Evolutionary conservation across 35 echinoderm and acorn worm species (phyloP).

Genomic region (Heliocidaris erythrogramma): DNA sequence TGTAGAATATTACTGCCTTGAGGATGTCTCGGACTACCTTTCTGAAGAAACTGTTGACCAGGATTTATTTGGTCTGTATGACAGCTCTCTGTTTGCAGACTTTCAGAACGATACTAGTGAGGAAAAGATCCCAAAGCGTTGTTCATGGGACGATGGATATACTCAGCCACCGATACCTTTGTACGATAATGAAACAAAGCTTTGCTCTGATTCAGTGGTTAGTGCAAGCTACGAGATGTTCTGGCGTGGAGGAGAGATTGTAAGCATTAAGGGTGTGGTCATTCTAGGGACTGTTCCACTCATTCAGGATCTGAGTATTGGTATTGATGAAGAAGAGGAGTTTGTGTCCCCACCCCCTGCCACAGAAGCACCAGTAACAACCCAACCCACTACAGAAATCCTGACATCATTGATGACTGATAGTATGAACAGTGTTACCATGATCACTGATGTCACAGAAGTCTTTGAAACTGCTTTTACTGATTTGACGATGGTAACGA

Average conservation of each 20-base stretch:
- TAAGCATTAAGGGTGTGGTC: slow-evolving; percentile 42
- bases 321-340: slow-evolving; percentile 36
- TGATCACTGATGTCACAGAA: slow-evolving; percentile 55
- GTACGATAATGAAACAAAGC: slow-evolving; percentile 63
- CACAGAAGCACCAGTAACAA: neutral
- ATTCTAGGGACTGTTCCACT: slow-evolving; percentile 68
- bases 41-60: slow-evolving; percentile 32
- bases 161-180: slow-evolving; percentile 66
- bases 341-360: slow-evolving; percentile 48
- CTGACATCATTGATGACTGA: neutral
- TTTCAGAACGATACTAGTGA: neutral
- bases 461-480: slow-evolving; percentile 36
- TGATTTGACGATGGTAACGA: neutral
- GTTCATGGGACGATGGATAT: slow-evolving; percentile 96
- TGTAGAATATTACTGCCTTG: slow-evolving; percentile 75
- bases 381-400: neutral
- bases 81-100: slow-evolving; percentile 66
- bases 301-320: neutral
- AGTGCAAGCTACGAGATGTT: slow-evolving; percentile 80
- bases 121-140: slow-evolving; percentile 36
- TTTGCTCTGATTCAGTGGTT: slow-evolving; percentile 76
- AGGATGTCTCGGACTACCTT: slow-evolving; percentile 59
- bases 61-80: slow-evolving; percentile 24
- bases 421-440: slow-evolving; percentile 21
- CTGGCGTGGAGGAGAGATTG: slow-evolving; percentile 77